Percentiles rank a stretch among this genome's conserved stretches.
Conservation (phyloP, 2,888 invertebrate genomes). For the Alviniconcha strummeri region DNA sequence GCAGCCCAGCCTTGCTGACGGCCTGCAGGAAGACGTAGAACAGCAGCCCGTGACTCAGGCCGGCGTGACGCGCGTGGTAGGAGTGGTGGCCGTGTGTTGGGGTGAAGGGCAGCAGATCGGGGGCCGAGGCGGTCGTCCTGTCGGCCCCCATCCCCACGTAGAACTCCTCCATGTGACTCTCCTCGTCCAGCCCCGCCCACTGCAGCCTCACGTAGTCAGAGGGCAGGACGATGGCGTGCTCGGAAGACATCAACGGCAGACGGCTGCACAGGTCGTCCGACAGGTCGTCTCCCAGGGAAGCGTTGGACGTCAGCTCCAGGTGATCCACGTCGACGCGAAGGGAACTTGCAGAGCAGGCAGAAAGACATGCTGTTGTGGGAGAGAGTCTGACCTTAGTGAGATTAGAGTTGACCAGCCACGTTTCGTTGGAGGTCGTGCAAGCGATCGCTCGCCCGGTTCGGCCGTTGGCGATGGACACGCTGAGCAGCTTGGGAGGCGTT, state of each 20-base stretch:
- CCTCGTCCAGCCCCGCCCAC: constrained; percentile 40
- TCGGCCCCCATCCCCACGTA: constrained; percentile 45
- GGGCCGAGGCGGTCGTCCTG: constrained; percentile 20
- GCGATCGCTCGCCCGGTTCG: neutral
- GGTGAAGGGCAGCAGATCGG: constrained; percentile 37
- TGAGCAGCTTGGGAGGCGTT: constrained; percentile 14
- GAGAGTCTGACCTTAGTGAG: constrained; percentile 27
- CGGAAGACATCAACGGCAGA: constrained; percentile 26
- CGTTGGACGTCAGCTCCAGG: neutral
- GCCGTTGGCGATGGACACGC: neutral
- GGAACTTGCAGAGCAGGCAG: constrained; percentile 15
- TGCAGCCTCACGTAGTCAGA: constrained; percentile 41
- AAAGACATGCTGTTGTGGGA: constrained; percentile 13
- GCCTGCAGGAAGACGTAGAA: constrained; percentile 43
- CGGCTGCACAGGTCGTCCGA: constrained; percentile 36
- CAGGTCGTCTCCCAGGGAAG: constrained; percentile 29
- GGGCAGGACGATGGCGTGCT: constrained; percentile 40
- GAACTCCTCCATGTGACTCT: constrained; percentile 45
- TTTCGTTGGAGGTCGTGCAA: constrained; percentile 20
- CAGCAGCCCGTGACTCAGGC: constrained; percentile 33
- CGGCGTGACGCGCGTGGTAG: constrained; percentile 38
- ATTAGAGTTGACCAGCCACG: constrained; percentile 38
- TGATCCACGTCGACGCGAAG: neutral
- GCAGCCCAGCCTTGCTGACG: constrained; percentile 40
- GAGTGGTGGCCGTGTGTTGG: constrained; percentile 25